A percentile compares a stretch with the other conserved stretches of the same genome.
These are phyloP conservation scores for Hippopotamyrus pictus DNA, from an alignment of 2,797 vertebrate genomes.

Conservation along the genomic window DNA sequence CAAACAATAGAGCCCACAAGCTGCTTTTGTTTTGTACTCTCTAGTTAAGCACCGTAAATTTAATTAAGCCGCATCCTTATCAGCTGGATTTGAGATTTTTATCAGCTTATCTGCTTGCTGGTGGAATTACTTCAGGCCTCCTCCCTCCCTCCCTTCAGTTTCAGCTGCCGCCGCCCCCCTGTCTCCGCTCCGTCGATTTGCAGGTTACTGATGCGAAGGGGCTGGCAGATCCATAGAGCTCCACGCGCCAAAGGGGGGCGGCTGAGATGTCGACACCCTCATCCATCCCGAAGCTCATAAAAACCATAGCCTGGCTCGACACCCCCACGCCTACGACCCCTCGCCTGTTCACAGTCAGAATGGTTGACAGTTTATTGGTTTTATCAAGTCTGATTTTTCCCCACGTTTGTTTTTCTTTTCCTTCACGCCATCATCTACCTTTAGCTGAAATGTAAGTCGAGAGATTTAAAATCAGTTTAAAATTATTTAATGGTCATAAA, in stretches of 20 bases:
- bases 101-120: constrained; percentile 18
- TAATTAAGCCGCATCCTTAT: constrained; percentile 23
- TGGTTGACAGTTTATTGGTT: background rate
- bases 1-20: background rate
- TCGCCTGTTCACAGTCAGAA: background rate
- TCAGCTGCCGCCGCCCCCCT: constrained; percentile 29
- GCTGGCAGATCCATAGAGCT: constrained; percentile 33
- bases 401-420: background rate
- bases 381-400: background rate
- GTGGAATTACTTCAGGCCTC: constrained; percentile 23
- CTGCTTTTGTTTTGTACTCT: background rate
- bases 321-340: constrained; percentile 35
- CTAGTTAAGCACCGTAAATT: constrained; percentile 2
- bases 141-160: constrained; percentile 33
- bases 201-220: constrained; percentile 30
- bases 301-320: constrained; percentile 22
- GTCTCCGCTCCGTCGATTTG: constrained; percentile 36
- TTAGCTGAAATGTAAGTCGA: background rate
- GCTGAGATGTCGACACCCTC: constrained; percentile 14
- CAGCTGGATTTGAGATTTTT: constrained; percentile 17
- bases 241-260: constrained; percentile 10
- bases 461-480: background rate
- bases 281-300: constrained; percentile 44
- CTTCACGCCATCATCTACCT: background rate
- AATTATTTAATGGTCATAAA: background rate